Conservation (phyloP, 2,888 invertebrate species). For the Microctonus brassicae region DNA sequence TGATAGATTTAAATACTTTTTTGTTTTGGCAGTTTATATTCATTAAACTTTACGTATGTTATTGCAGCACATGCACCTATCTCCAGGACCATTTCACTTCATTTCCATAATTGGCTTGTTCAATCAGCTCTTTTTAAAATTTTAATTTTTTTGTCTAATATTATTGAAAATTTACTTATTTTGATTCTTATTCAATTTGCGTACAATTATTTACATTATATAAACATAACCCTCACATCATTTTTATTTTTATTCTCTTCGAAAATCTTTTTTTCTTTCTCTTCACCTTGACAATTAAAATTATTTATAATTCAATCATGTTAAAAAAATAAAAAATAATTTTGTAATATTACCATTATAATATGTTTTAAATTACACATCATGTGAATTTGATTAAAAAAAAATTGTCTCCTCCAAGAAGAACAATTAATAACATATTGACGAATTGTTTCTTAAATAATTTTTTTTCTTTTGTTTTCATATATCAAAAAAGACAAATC, state of each 20-base stretch:
- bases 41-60: conserved; percentile 47
- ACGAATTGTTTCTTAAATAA: not conserved
- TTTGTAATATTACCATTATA: not conserved
- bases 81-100: conserved; percentile 59
- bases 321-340: conserved; percentile 1
- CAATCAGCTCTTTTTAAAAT: conserved; percentile 19
- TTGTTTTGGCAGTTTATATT: conserved; percentile 25
- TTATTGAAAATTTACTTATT: conserved; percentile 45
- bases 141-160: conserved; percentile 43
- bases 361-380: not conserved
- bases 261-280: not conserved
- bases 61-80: conserved; percentile 65
- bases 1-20: conserved; percentile 21
- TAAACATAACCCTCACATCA: conserved; percentile 47
- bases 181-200: conserved; percentile 54
- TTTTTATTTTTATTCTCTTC: conserved; percentile 7
- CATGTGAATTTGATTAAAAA: not conserved
- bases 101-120: conserved; percentile 5
- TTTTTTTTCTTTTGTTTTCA: not conserved
- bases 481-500: not conserved
- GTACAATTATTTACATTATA: conserved; percentile 62
- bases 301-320: not conserved
- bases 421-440: not conserved
- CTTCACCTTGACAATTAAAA: not conserved
- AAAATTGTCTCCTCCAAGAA: not conserved